phyloP scores from a whole-genome alignment of 2,113 vertebrate species.

The Lepus timidus region DNA sequence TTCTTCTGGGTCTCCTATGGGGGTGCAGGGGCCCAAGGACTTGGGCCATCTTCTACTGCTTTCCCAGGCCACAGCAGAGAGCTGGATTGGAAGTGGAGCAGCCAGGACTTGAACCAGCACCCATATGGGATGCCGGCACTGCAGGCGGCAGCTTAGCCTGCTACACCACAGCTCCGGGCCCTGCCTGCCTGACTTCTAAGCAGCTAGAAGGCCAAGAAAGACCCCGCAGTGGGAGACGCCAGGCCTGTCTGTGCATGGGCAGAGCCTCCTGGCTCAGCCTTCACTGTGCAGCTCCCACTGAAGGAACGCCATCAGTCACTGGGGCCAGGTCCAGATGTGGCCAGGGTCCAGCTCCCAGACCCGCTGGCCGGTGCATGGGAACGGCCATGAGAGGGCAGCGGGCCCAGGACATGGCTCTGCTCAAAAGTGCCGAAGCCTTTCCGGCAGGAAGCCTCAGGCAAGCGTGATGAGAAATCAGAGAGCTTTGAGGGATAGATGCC shows the following conservation, averaged over 20 bases:
- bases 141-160: too few relatives aligned
- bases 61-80: too few relatives aligned
- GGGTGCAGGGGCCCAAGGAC: too few relatives aligned
- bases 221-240: neutral
- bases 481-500: neutral
- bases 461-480: neutral
- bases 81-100: too few relatives aligned
- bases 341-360: neutral
- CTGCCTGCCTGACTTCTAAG: neutral
- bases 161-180: too few relatives aligned
- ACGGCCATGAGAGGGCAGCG: accelerated
- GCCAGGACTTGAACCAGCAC: too few relatives aligned
- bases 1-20: too few relatives aligned
- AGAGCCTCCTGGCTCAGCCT: neutral
- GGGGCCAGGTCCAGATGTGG: neutral
- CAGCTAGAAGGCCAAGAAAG: neutral
- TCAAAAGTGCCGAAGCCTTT: neutral
- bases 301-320: neutral
- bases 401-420: neutral
- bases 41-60: too few relatives aligned
- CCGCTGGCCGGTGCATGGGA: neutral
- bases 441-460: neutral
- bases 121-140: too few relatives aligned
- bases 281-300: neutral
- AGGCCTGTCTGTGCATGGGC: too few relatives aligned